phyloP scores from a whole-genome alignment of 2,888 invertebrate species.

The Syrphus vitripennis region DNA sequence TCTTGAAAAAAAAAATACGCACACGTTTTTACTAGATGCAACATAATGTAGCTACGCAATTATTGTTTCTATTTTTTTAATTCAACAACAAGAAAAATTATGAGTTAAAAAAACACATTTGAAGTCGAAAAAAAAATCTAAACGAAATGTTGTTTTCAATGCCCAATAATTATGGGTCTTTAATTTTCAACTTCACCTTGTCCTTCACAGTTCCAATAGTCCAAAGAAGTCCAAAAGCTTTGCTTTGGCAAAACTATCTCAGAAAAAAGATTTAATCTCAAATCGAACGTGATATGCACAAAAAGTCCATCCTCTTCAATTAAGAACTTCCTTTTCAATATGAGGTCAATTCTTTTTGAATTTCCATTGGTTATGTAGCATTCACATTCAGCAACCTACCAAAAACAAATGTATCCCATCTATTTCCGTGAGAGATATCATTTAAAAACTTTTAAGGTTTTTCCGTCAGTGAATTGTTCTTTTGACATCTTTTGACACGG shows the following conservation, averaged over 20 bases:
- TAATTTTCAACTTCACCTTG: too few species aligned
- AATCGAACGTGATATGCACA: background rate
- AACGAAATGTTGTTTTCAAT: too few species aligned
- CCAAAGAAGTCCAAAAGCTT: too few species aligned
- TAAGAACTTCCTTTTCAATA: background rate
- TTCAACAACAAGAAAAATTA: background rate
- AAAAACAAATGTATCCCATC: background rate
- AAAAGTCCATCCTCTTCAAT: background rate
- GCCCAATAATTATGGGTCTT: too few species aligned
- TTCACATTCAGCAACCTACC: background rate
- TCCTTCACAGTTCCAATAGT: too few species aligned
- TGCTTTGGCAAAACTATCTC: background rate
- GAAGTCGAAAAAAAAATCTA: too few species aligned
- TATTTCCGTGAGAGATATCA: background rate
- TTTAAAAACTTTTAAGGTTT: background rate
- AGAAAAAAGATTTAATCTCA: background rate
- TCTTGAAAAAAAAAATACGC: background rate
- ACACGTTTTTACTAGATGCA: background rate
- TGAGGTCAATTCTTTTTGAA: background rate
- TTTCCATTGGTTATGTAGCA: background rate
- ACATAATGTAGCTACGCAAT: too few species aligned
- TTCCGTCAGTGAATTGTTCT: background rate
- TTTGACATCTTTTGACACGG: background rate
- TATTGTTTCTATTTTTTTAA: background rate
- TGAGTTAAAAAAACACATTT: background rate